Evolutionary conservation across 2,113 vertebrate genomes (phyloP).

Genomic region (Aphelocoma coerulescens): DNA sequence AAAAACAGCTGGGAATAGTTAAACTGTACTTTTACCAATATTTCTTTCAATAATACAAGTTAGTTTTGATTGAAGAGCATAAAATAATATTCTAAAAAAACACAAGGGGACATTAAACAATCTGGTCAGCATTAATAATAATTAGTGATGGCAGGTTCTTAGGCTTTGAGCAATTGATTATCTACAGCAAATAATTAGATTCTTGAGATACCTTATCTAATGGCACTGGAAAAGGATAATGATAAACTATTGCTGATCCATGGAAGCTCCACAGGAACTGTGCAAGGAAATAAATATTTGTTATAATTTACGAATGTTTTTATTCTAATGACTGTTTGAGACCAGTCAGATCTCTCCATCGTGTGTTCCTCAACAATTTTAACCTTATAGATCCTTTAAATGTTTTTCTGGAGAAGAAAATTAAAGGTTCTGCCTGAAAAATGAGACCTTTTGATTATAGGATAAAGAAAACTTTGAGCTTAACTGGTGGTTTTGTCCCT

Average conservation of each 20-base stretch:
- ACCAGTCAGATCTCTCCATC: neutral
- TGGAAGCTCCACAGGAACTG: neutral
- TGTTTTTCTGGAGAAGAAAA: neutral
- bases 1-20: neutral
- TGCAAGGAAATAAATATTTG: neutral
- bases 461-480: neutral
- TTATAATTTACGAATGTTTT: neutral
- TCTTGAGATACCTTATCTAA: neutral
- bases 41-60: neutral
- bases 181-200: neutral
- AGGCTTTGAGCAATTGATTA: neutral
- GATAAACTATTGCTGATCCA: neutral
- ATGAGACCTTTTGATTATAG: neutral
- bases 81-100: neutral
- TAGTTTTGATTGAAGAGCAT: neutral
- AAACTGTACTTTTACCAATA: neutral
- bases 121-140: neutral
- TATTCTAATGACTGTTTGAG: neutral
- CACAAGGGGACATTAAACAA: neutral
- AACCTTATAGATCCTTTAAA: neutral
- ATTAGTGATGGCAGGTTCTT: neutral
- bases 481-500: neutral
- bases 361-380: rapidly evolving
- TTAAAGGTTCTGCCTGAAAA: neutral
- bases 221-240: neutral